Percentiles rank a stretch among this genome's conserved stretches.
These are phyloP conservation scores for Lydus trimaculatus DNA, from an alignment of 2,888 invertebrate species.

Conservation along the genomic window DNA sequence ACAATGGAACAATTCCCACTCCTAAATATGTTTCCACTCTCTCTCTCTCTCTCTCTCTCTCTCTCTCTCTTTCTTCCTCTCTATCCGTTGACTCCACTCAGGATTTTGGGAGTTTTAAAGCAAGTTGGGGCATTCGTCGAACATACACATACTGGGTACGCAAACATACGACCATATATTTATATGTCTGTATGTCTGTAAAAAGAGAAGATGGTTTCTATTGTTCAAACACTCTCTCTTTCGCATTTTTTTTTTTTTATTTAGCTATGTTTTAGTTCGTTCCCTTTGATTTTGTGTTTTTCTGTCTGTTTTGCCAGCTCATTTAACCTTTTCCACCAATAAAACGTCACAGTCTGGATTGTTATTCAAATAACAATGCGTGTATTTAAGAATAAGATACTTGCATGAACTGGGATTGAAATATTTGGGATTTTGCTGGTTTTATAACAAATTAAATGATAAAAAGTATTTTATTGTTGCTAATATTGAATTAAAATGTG, in stretches of 20 bases:
- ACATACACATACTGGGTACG: slow-evolving; percentile 1
- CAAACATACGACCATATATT: neutral
- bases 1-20: slow-evolving; percentile 43
- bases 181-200: neutral
- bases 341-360: slow-evolving; percentile 47
- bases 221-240: neutral
- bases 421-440: neutral
- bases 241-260: neutral
- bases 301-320: slow-evolving; percentile 47
- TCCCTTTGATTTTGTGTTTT: neutral
- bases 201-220: neutral
- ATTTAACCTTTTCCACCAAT: slow-evolving; percentile 52
- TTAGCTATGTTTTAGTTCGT: neutral
- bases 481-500: slow-evolving; percentile 41
- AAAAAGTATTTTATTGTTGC: neutral
- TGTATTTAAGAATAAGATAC: slow-evolving; percentile 36
- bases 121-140: slow-evolving; percentile 5
- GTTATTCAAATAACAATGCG: slow-evolving; percentile 45
- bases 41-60: too few relatives aligned
- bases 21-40: slow-evolving; percentile 35
- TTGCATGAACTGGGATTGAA: slow-evolving; percentile 17
- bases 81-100: slow-evolving; percentile 18
- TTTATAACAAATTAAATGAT: neutral
- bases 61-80: too few relatives aligned
- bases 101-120: slow-evolving; percentile 30